Evolutionary conservation across 2,113 vertebrate species (phyloP).

Genomic region (Hypomesus transpacificus): DNA sequence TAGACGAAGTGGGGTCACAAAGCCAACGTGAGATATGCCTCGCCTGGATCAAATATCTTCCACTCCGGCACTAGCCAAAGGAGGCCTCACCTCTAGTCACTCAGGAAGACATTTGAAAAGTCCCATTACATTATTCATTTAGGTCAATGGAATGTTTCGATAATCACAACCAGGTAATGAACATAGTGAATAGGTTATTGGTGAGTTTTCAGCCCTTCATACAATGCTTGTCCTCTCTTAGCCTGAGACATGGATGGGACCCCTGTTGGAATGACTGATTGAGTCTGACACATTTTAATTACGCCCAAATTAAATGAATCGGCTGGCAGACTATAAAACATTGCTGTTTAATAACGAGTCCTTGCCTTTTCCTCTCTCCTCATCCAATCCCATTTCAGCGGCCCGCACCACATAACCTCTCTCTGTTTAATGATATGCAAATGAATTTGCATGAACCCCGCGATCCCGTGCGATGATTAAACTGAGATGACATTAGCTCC

Average conservation of each 20-base stretch:
- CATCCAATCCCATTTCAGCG: slow-evolving; percentile 68
- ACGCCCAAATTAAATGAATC: slow-evolving; percentile 72
- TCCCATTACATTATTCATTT: slow-evolving; percentile 26
- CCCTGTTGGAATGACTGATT: slow-evolving; percentile 68
- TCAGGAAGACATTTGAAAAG: slow-evolving; percentile 17
- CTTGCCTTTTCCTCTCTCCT: slow-evolving; percentile 46
- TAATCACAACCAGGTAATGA: slow-evolving; percentile 41
- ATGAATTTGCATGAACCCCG: slow-evolving; percentile 75
- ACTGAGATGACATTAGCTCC: slow-evolving; percentile 73
- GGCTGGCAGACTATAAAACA: slow-evolving; percentile 71
- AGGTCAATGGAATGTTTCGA: slow-evolving; percentile 40
- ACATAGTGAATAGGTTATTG: slow-evolving; percentile 61
- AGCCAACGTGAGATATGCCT: slow-evolving; percentile 41
- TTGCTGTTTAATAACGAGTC: slow-evolving; percentile 70
- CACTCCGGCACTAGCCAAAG: background rate
- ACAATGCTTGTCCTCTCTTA: slow-evolving; percentile 58
- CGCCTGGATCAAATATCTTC: slow-evolving; percentile 19
- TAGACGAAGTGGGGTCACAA: slow-evolving; percentile 46
- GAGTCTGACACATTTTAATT: slow-evolving; percentile 75
- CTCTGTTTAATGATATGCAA: slow-evolving; percentile 74
- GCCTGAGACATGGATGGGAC: slow-evolving; percentile 66
- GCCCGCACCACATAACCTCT: slow-evolving; percentile 69
- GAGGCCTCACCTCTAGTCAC: slow-evolving; percentile 52
- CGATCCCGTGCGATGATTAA: slow-evolving; percentile 73
- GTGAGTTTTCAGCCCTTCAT: slow-evolving; percentile 51